Evolutionary conservation across 1,140 invertebrate species (phyloP), one percentile per base, ranked within the genome.

Genomic region (Paramacrobiotus metropolitanus): DNA sequence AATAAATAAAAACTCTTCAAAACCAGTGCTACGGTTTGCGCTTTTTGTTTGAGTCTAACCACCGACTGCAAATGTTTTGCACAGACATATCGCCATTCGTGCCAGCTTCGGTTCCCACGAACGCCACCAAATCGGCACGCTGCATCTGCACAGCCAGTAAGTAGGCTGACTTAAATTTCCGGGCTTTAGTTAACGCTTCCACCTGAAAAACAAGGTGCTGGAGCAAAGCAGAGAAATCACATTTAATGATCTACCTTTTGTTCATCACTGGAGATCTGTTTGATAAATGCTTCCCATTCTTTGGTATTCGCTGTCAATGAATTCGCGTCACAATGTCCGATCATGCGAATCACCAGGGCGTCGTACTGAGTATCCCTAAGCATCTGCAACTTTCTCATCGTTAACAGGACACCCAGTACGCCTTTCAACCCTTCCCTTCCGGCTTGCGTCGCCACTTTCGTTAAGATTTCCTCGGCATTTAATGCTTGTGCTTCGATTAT

Each of bases 91-190:
- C 48, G 28, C 48, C 48, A 24, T 15, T 28, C 9, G 15, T 15
- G 4, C 28, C 15, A 28, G 48, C 48, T 55, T 55, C 48, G 15
- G 48, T 55, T 9, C 48, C 48, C 15, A 55, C 48, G 9, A 55
- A 55, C 15, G 48, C 48, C 48, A 55, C 48, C 4, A 55, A 24
- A 55, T 55, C 48, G 15, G 28, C 48, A 55, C 48, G 48, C 48
- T 55, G 48, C 48, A 55, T 55, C 48, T 55, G 48, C 48, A 55
- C 48, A 28, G 48, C 48, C 48, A 55, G 48, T 24, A 55, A 24
- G 24, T 55, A 55, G 24, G 48, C 48, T 28, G 48, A 55, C 24
- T 24, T 15, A 9, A 55, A 28, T 24, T 55, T 55, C 48, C 24
- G 15, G 15, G 15, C 48, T 28, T 28, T 55, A 15, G 28, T 24